Evolutionary conservation across 2,113 vertebrate genomes (phyloP).

Genomic region (Lepidothrix coronata): DNA sequence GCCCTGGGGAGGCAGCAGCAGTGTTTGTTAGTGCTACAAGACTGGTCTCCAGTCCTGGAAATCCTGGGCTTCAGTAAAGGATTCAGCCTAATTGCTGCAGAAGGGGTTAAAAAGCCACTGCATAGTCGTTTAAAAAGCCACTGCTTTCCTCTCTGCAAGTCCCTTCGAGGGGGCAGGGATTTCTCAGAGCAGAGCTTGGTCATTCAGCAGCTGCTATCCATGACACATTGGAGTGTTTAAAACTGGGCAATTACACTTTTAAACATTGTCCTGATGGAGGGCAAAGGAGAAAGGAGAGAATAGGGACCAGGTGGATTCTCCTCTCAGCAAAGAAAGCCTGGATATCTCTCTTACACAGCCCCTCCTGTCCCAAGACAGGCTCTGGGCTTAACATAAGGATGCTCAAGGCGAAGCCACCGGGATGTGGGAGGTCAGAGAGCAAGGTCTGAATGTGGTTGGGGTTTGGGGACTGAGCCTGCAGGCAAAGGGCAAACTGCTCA

Average conservation of each 20-base stretch:
- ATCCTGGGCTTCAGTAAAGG: not conserved
- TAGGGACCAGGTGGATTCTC: not conserved
- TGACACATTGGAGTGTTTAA: not conserved
- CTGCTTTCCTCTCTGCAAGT: not conserved
- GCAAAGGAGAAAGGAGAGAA: not conserved
- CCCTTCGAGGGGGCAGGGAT: not conserved
- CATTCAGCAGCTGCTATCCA: not conserved
- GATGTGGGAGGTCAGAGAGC: not conserved
- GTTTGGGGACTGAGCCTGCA: not conserved
- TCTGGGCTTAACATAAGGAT: not conserved
- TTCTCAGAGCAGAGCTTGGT: not conserved
- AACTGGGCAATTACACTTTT: not conserved
- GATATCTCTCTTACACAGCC: constrained; percentile 2
- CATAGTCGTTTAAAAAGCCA: not conserved
- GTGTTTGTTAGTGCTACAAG: not conserved
- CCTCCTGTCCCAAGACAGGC: not conserved
- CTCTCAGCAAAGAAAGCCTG: not conserved
- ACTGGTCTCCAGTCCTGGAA: not conserved
- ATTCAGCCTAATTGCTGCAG: not conserved
- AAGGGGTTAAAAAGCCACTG: not conserved
- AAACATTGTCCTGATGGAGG: not conserved
- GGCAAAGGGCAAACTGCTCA: not conserved
- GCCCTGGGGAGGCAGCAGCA: not conserved
- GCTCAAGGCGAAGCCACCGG: not conserved
- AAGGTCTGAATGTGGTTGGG: not conserved